Conservation (phyloP, 2,888 invertebrate genomes). For the Dryocosmus kuriphilus region DNA sequence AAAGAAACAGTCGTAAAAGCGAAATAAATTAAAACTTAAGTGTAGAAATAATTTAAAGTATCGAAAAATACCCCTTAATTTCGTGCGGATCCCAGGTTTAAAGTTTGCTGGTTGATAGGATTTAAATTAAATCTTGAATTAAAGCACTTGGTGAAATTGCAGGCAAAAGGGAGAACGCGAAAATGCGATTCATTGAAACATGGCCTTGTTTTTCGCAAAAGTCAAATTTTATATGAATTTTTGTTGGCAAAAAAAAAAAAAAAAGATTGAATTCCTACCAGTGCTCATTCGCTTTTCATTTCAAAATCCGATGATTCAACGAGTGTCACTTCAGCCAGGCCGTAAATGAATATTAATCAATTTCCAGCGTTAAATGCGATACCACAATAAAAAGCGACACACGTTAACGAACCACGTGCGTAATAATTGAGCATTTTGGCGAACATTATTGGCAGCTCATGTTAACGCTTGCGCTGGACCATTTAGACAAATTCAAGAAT, state of each 20-base stretch:
- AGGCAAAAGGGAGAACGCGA: neutral
- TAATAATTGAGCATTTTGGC: constrained; percentile 65
- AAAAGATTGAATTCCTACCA: constrained; percentile 42
- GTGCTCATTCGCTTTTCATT: constrained; percentile 29
- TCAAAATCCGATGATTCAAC: constrained; percentile 32
- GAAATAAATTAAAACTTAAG: too few relatives aligned
- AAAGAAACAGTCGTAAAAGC: too few relatives aligned
- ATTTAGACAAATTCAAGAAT: constrained; percentile 46
- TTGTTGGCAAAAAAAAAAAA: constrained; percentile 41
- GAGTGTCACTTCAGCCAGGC: constrained; percentile 55
- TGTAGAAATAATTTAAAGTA: neutral
- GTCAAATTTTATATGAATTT: constrained; percentile 11
- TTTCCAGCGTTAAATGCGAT: constrained; percentile 64
- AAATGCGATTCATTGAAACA: constrained; percentile 14
- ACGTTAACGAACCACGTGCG: constrained; percentile 59
- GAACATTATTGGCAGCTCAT: constrained; percentile 61
- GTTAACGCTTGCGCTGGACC: constrained; percentile 60
- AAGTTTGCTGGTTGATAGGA: neutral
- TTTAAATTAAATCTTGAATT: neutral
- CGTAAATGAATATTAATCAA: constrained; percentile 70
- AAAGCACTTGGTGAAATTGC: neutral
- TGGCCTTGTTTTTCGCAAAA: constrained; percentile 17
- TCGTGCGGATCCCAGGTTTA: neutral
- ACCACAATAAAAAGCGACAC: constrained; percentile 63
- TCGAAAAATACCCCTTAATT: neutral